Base-by-base conservation (phyloP, 2,113 vertebrate genomes). In the Rhinolophus sinicus region DNA sequence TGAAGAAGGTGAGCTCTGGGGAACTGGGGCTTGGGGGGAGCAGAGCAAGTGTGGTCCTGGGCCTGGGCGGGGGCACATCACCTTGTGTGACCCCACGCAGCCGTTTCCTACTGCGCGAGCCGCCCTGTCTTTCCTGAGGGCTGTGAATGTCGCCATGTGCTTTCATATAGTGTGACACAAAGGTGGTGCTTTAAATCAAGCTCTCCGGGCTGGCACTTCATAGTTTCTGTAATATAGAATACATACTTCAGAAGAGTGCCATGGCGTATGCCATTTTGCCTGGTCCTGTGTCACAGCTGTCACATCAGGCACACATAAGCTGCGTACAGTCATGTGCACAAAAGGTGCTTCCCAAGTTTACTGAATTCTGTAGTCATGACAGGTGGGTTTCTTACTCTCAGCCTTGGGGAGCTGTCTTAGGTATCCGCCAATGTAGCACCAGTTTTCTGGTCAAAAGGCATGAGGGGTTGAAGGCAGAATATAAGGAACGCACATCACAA, bases 1-100 rank as follows among this genome's bases (percentile, higher is more conserved):
- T 52, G 99, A 99, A 87, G 99, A 99, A 99, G 99, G 99, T 99
- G 97, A 99, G 99, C 40, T 0, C 26, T 2, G 26, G 24, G 10
- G 21, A 1, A 5, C 47, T 3, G 0, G 11, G 0, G 0, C 7
- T 44, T 44, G 40, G 40, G 40, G 40, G 40, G 40, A 44, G 40
- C 40, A 44, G 40, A 44, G 40, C 40, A 44, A 44, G 40, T 4
- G 40, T 44, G 40, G 40, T 5, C 40, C 40, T 44, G 40, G 24
- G 1, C 60, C 60, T 1, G 9, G 24, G 60, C 10, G 24, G 9
- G 24, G 60, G 60, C 60, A 11, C 3, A 22, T 22, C 56, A 50
- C 5, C 47, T 50, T 12, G 47, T 50, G 5, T 2, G 12, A 50
- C 47, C 14, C 56, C 56, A 9, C 21, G 7, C 56, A 16, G 50